Conservation (phyloP, 2,113 vertebrate species). For the Sinocyclocheilus maitianheensis region DNA sequence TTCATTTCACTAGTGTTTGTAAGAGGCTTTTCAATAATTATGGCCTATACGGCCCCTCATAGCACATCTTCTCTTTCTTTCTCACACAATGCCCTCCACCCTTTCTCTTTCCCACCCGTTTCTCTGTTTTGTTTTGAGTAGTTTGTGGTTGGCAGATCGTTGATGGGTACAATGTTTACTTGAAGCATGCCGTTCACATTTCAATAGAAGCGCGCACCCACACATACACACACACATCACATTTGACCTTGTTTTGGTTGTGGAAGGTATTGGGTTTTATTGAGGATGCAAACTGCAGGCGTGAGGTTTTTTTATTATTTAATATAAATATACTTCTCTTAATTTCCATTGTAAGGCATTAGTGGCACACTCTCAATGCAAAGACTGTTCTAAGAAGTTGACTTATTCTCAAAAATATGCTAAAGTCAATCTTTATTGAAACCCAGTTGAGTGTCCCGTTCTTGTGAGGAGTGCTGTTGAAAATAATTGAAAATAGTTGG, state of each 20-base stretch:
- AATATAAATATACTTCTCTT: not conserved
- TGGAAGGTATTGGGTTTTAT: not conserved
- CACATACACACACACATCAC: slow-evolving; percentile 17
- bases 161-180: slow-evolving; percentile 25
- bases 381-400: not conserved
- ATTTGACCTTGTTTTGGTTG: no score
- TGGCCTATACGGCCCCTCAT: no score
- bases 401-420: not conserved
- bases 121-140: slow-evolving; percentile 47
- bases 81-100: not conserved
- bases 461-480: not conserved
- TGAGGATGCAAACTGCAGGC: not conserved
- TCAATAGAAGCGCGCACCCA: slow-evolving; percentile 17
- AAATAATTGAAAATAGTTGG: not conserved
- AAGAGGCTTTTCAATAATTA: no score
- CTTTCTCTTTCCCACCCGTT: slow-evolving; percentile 19
- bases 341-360: not conserved
- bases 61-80: slow-evolving; percentile 13
- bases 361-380: not conserved
- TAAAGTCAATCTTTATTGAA: not conserved
- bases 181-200: not conserved
- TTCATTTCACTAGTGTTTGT: no score
- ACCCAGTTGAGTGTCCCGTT: not conserved
- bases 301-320: not conserved
- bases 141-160: slow-evolving; percentile 38